Percentiles rank a stretch among this genome's conserved stretches.
These are phyloP conservation scores for Puma concolor DNA, from an alignment of 2,113 vertebrate genomes.

Conservation along the genomic window DNA sequence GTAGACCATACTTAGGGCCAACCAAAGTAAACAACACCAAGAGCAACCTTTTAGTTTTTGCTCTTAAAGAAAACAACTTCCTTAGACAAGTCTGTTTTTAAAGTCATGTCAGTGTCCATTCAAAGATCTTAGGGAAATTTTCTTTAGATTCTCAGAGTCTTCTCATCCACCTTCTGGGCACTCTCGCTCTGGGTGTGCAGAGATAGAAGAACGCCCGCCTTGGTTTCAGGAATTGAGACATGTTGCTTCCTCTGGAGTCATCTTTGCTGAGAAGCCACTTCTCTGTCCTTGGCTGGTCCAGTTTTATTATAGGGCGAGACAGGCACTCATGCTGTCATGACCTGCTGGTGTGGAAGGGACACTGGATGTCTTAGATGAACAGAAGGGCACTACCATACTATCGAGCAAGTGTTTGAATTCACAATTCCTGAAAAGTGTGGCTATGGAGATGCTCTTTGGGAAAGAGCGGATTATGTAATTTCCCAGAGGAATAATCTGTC, in stretches of 20 bases:
- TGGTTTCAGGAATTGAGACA: neutral
- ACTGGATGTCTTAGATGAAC: neutral
- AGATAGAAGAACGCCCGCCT: too few species aligned
- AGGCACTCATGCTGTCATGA: neutral
- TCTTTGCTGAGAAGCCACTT: neutral
- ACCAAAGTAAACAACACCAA: neutral
- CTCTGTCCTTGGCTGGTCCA: neutral
- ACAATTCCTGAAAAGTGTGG: neutral
- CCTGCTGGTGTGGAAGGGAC: neutral
- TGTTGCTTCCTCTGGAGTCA: neutral
- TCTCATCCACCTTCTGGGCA: neutral
- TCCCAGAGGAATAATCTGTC: neutral
- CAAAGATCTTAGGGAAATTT: neutral
- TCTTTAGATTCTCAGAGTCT: neutral
- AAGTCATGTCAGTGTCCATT: neutral
- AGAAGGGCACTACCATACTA: neutral
- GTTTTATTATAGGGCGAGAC: neutral
- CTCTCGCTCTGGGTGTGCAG: neutral
- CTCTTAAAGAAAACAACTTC: slow-evolving; percentile 12
- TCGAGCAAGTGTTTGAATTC: neutral
- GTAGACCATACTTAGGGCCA: neutral
- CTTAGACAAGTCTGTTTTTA: neutral
- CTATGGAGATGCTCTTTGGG: neutral
- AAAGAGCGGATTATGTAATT: neutral
- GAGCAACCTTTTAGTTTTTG: neutral